These are phyloP conservation scores for Drosophila lacteicornis DNA, from an alignment of 1,140 invertebrate genomes.

Conservation along the genomic window DNA sequence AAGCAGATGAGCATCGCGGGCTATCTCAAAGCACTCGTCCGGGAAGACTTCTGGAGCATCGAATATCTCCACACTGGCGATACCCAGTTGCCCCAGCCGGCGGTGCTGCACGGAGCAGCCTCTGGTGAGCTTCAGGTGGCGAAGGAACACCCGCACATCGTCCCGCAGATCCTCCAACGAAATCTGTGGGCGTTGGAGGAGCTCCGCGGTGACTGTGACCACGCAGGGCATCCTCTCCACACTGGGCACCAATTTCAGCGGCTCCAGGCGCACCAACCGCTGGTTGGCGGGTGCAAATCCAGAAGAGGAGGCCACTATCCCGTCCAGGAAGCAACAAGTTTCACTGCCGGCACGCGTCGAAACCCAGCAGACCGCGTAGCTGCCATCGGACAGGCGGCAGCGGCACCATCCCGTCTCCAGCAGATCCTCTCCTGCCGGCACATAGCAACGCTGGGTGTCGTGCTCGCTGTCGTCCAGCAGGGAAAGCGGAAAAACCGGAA, in stretches of 20 bases:
- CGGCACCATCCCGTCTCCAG: slow-evolving; percentile 44
- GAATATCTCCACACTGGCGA: slow-evolving; percentile 54
- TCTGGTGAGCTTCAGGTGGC: slow-evolving; percentile 38
- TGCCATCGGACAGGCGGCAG: slow-evolving; percentile 48
- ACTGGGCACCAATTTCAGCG: not conserved
- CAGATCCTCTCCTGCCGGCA: slow-evolving; percentile 11
- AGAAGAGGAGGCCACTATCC: slow-evolving; percentile 42
- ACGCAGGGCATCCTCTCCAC: slow-evolving; percentile 31
- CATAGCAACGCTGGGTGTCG: slow-evolving; percentile 45
- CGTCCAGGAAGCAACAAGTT: slow-evolving; percentile 67
- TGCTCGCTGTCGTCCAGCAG: slow-evolving; percentile 47
- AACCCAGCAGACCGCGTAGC: slow-evolving; percentile 54
- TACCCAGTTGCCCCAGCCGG: slow-evolving; percentile 40
- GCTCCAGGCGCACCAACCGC: slow-evolving; percentile 17
- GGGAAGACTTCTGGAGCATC: slow-evolving; percentile 6
- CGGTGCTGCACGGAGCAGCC: slow-evolving; percentile 50
- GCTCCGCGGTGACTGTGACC: slow-evolving; percentile 40
- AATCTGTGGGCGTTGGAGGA: slow-evolving; percentile 28
- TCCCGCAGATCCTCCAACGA: slow-evolving; percentile 36
- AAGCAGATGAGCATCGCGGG: slow-evolving; percentile 18
- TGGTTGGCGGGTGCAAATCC: slow-evolving; percentile 20
- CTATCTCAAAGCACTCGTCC: slow-evolving; percentile 45
- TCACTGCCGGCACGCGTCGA: slow-evolving; percentile 34
- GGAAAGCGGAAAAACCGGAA: slow-evolving; percentile 43
- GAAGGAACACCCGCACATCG: slow-evolving; percentile 46